These are phyloP conservation scores for Hirtodrosophila alboralis DNA, from an alignment of 2,888 invertebrate genomes.

Conservation along the genomic window DNA sequence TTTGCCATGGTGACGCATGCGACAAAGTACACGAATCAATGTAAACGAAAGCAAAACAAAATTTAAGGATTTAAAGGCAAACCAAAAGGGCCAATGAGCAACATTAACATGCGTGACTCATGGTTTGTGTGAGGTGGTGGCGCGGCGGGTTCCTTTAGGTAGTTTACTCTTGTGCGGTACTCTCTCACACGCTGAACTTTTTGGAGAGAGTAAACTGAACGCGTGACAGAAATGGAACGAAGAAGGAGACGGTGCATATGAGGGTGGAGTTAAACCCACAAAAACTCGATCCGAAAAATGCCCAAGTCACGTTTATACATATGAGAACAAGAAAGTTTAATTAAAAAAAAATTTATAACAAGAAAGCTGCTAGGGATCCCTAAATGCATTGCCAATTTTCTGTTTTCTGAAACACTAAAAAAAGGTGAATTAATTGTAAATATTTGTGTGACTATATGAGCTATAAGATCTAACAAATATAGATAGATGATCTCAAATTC, in stretches of 20 bases:
- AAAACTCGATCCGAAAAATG: too few relatives aligned
- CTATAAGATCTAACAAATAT: too few relatives aligned
- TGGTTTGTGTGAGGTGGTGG: constrained; percentile 25
- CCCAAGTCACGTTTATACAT: not conserved
- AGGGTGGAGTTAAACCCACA: too few relatives aligned
- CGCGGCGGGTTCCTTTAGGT: constrained; percentile 1
- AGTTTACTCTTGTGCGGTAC: not conserved
- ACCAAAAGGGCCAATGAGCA: constrained; percentile 33
- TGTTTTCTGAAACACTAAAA: too few relatives aligned
- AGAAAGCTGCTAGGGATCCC: constrained; percentile 3
- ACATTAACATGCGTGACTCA: constrained; percentile 71
- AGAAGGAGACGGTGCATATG: not conserved
- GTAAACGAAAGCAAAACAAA: constrained; percentile 28
- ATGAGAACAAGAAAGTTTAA: too few relatives aligned
- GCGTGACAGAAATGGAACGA: constrained; percentile 9
- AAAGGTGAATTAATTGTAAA: too few relatives aligned
- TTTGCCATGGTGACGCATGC: constrained; percentile 57
- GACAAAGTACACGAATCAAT: constrained; percentile 20
- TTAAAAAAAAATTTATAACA: not conserved
- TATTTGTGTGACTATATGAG: too few relatives aligned
- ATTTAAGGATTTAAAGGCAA: constrained; percentile 1
- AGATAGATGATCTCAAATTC: too few relatives aligned
- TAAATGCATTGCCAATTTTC: too few relatives aligned
- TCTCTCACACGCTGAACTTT: too few relatives aligned
- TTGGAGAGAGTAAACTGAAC: constrained; percentile 13